Evolutionary conservation across 2,797 vertebrate genomes (phyloP).

Genomic region (Chanos chanos): DNA sequence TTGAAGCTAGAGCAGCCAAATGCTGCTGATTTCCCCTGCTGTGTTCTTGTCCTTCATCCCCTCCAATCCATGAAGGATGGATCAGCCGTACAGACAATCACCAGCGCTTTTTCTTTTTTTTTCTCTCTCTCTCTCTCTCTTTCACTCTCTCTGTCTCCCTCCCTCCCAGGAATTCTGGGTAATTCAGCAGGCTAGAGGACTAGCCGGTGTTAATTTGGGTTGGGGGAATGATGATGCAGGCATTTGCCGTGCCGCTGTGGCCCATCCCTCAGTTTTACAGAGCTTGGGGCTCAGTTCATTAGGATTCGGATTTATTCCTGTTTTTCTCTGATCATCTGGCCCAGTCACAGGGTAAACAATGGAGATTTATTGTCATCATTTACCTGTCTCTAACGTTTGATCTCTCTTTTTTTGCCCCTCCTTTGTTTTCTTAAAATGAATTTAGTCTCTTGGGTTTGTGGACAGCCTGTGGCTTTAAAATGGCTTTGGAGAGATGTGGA

Average conservation of each 20-base stretch:
- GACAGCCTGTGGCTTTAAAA: too few species aligned
- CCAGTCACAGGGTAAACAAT: too few species aligned
- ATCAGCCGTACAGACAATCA: slow-evolving; percentile 62
- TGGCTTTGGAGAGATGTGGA: too few species aligned
- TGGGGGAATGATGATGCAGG: neutral
- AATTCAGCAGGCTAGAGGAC: neutral
- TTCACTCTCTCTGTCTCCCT: neutral
- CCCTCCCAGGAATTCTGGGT: slow-evolving; percentile 5
- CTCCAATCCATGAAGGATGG: slow-evolving; percentile 27
- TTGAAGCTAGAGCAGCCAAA: slow-evolving; percentile 37
- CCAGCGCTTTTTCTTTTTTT: slow-evolving; percentile 12
- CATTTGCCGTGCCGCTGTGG: neutral
- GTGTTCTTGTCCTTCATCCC: slow-evolving; percentile 2
- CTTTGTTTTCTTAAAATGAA: too few species aligned
- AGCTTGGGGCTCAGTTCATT: too few species aligned
- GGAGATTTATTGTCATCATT: too few species aligned
- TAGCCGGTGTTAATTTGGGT: slow-evolving; percentile 8
- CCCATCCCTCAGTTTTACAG: slow-evolving; percentile 4
- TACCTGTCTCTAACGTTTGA: too few species aligned
- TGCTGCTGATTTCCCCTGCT: slow-evolving; percentile 9
- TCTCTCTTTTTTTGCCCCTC: too few species aligned
- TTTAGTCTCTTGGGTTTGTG: too few species aligned
- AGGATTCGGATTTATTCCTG: too few species aligned
- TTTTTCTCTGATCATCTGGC: too few species aligned
- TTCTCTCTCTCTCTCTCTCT: neutral